Conservation (phyloP, 2,888 invertebrate genomes). For the Andrena minutula region DNA sequence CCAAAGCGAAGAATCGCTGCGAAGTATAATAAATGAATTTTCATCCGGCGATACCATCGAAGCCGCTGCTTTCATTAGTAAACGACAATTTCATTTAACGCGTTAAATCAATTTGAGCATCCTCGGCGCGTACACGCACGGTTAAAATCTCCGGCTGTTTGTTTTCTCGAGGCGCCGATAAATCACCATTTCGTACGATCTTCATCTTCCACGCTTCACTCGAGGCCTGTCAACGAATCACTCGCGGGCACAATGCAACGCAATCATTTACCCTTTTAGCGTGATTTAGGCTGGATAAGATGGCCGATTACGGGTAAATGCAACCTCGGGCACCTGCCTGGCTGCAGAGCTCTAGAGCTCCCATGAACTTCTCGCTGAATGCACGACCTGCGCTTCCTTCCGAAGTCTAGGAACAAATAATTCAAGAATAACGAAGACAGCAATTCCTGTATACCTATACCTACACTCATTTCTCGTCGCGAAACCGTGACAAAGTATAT, state of each 20-base stretch:
- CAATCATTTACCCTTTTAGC: conserved; percentile 62
- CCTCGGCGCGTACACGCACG: neutral
- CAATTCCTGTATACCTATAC: neutral
- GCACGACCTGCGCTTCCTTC: no score
- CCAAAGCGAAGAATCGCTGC: neutral
- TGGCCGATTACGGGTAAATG: conserved; percentile 47
- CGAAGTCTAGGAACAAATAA: no score
- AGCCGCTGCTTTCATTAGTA: conserved; percentile 39
- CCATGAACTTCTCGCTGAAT: conserved; percentile 42
- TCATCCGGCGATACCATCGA: conserved; percentile 30
- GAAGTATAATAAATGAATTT: conserved; percentile 41
- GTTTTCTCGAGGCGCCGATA: conserved; percentile 30
- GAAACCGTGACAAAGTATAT: conserved; percentile 13
- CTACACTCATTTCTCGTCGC: neutral
- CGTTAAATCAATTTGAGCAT: conserved; percentile 36
- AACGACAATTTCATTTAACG: conserved; percentile 49
- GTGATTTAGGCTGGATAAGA: conserved; percentile 62
- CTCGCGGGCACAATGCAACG: conserved; percentile 15
- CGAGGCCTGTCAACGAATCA: conserved; percentile 38
- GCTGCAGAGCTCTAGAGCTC: conserved; percentile 43
- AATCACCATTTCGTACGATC: conserved; percentile 55
- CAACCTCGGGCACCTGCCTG: conserved; percentile 56
- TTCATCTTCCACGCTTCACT: conserved; percentile 31
- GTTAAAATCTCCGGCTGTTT: conserved; percentile 15
- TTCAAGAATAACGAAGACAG: no score